A percentile compares a stretch with the other conserved stretches of the same genome.
These are phyloP conservation scores for Glyptemys insculpta DNA, from an alignment of 2,797 vertebrate genomes.

Conservation along the genomic window DNA sequence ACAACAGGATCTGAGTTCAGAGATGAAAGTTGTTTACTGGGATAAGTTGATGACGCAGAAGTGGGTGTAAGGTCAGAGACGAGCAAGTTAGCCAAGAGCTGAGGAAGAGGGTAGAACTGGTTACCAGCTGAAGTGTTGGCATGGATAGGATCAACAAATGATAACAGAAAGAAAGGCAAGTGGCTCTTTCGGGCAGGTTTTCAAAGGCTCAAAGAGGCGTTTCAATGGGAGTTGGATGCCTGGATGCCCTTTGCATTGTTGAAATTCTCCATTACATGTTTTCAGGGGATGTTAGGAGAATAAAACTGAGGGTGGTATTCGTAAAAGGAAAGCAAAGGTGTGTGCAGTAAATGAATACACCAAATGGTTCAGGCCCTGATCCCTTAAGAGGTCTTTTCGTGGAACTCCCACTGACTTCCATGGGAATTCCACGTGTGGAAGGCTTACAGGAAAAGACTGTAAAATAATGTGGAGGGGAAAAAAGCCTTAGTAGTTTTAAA, in stretches of 20 bases:
- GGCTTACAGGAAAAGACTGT: neutral
- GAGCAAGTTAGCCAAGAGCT: neutral
- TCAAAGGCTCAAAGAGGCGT: neutral
- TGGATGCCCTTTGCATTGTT: neutral
- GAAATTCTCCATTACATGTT: neutral
- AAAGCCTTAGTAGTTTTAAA: neutral
- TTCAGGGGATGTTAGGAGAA: neutral
- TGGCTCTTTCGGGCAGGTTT: neutral
- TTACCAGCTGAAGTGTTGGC: neutral
- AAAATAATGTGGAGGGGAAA: neutral
- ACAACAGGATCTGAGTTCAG: neutral
- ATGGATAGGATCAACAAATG: rapidly evolving
- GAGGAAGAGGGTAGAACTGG: neutral
- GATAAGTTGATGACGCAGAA: neutral
- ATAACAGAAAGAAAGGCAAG: neutral
- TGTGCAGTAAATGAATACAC: neutral
- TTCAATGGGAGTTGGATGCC: neutral
- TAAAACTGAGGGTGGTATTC: neutral
- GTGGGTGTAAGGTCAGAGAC: neutral
- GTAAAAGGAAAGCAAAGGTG: neutral
- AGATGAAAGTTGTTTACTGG: neutral
- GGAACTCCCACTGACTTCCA: neutral
- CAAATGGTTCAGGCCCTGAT: neutral
- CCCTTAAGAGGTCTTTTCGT: rapidly evolving
- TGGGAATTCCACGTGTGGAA: neutral